Evolutionary conservation across 30 jellyfish, hydroid and myxozoan species (phyloP).

Genomic region (Catostylus mosaicus): DNA sequence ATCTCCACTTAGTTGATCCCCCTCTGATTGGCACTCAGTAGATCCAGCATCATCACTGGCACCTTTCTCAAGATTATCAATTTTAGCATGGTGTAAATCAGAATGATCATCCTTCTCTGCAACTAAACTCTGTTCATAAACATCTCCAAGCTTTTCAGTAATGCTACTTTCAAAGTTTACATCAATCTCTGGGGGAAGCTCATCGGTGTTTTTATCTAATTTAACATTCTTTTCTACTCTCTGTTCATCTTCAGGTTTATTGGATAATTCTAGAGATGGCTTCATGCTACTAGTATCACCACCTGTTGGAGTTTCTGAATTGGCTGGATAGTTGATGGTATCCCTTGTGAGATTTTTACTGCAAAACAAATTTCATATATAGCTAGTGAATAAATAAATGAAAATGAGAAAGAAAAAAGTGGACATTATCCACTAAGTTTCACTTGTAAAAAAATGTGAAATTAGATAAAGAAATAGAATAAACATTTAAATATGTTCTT

Average conservation of each 20-base stretch:
- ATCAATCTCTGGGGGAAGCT: background rate
- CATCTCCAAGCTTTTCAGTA: background rate
- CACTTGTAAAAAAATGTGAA: no score
- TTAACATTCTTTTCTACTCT: no score
- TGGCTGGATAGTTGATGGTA: no score
- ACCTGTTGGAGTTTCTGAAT: no score
- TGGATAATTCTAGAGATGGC: no score
- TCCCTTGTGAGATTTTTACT: no score
- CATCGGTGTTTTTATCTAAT: background rate
- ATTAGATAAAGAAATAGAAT: background rate
- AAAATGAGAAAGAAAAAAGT: no score
- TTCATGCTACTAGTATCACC: no score
- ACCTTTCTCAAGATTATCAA: conserved; percentile 3
- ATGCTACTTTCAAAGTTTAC: background rate
- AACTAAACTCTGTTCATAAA: conserved; percentile 6
- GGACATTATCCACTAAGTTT: no score
- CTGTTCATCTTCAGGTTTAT: no score
- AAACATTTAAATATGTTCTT: background rate
- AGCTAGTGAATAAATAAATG: no score
- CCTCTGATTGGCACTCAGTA: conserved; percentile 30
- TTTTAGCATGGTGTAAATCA: background rate
- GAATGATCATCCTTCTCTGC: background rate
- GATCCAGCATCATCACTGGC: conserved; percentile 22
- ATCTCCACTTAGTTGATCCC: background rate
- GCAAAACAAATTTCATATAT: no score